Percentiles rank a stretch among this genome's conserved stretches.
Evolutionary conservation across 2,113 vertebrate species (phyloP).

Genomic region (Clupea harengus): DNA sequence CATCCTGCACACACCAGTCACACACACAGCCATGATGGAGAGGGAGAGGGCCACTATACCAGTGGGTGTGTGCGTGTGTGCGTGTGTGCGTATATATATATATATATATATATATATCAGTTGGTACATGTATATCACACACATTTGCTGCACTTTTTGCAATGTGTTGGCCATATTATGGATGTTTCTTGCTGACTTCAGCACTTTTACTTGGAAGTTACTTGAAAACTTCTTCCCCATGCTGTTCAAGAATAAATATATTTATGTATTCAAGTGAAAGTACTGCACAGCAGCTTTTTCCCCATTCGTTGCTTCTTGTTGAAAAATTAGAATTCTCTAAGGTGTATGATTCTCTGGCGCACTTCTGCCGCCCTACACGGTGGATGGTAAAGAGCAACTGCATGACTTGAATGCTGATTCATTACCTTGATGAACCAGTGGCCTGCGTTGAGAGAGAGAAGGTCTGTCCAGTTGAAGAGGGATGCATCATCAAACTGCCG

Average conservation of each 20-base stretch:
- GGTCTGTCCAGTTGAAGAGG: constrained; percentile 90
- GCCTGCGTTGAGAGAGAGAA: constrained; percentile 87
- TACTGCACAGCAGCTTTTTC: not conserved
- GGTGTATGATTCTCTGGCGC: not conserved
- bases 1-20: constrained; percentile 67
- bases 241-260: not conserved
- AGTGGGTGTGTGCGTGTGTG: too few species aligned
- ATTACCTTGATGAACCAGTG: constrained; percentile 90
- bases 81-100: too few species aligned
- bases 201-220: not conserved
- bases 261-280: not conserved
- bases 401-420: not conserved
- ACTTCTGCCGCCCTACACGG: not conserved
- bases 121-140: not conserved
- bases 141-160: not conserved
- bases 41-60: not conserved
- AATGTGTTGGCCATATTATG: not conserved
- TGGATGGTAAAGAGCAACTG: not conserved
- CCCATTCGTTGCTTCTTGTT: not conserved
- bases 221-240: not conserved
- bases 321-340: not conserved
- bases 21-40: not conserved
- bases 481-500: constrained; percentile 72
- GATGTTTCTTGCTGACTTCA: not conserved
- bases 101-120: too few species aligned